phyloP scores from a whole-genome alignment of 2,797 vertebrate species.

The Fringilla coelebs region DNA sequence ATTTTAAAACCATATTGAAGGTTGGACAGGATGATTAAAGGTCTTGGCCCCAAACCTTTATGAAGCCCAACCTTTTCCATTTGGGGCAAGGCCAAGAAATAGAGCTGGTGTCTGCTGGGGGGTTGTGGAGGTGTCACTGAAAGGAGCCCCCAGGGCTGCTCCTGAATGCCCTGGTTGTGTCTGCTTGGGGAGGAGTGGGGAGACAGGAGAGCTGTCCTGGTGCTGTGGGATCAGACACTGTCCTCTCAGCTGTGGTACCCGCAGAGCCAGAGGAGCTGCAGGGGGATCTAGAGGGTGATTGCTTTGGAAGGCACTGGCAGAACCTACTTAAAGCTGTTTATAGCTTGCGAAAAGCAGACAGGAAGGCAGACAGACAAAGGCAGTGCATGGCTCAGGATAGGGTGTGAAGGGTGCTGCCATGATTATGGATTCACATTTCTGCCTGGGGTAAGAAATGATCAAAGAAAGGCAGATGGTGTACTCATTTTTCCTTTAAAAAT shows the following conservation, averaged over 20 bases:
- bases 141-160: accelerated
- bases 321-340: background rate
- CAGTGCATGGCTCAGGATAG: background rate
- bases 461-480: background rate
- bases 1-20: background rate
- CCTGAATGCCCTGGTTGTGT: accelerated
- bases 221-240: background rate
- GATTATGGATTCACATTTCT: background rate
- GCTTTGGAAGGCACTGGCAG: background rate
- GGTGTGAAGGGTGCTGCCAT: background rate
- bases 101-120: background rate
- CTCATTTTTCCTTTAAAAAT: background rate
- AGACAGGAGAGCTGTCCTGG: background rate
- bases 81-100: background rate
- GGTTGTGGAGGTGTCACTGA: background rate
- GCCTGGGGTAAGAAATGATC: background rate
- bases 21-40: background rate
- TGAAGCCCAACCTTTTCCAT: accelerated
- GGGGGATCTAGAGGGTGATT: background rate
- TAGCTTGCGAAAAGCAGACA: background rate
- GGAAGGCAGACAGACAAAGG: background rate
- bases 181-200: background rate
- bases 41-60: background rate
- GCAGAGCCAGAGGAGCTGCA: background rate
- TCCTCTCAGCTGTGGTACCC: background rate